These are phyloP conservation scores for Otolemur garnettii DNA, from an alignment of 2,113 vertebrate species.

Conservation along the genomic window DNA sequence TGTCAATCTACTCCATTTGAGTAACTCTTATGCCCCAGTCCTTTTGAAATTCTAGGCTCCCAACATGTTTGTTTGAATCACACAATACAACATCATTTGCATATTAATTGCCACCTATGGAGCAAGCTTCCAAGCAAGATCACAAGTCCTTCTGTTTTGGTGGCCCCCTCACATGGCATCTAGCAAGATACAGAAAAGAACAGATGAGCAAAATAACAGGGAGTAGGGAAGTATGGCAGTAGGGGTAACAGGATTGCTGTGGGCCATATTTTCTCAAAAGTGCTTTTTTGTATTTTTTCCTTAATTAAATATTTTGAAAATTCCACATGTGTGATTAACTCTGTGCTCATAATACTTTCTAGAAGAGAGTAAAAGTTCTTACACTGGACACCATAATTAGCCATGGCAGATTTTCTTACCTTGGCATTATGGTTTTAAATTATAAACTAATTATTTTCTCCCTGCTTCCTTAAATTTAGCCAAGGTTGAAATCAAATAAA, in stretches of 20 bases:
- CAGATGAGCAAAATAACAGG: neutral
- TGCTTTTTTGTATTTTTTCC: constrained; percentile 38
- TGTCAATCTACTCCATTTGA: neutral
- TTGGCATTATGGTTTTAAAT: constrained; percentile 32
- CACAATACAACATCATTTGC: neutral
- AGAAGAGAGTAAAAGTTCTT: constrained; percentile 43
- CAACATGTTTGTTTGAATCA: neutral
- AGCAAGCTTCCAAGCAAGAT: constrained; percentile 18
- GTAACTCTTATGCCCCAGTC: neutral
- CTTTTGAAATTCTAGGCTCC: neutral
- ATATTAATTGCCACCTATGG: neutral
- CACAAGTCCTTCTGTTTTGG: neutral
- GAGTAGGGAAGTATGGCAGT: neutral
- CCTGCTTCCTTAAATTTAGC: constrained; percentile 2
- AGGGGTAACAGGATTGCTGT: neutral
- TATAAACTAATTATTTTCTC: neutral
- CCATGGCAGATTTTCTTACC: constrained; percentile 41
- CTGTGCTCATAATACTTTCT: constrained; percentile 35
- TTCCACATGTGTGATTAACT: constrained; percentile 44
- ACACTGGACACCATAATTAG: constrained; percentile 54
- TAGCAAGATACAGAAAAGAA: constrained; percentile 10
- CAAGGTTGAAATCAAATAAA: constrained; percentile 31
- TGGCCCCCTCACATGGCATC: neutral
- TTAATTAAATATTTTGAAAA: constrained; percentile 60
- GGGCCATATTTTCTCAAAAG: constrained; percentile 13